Conservation (phyloP, 2,113 vertebrate species). For the Malaclemys terrapin region DNA sequence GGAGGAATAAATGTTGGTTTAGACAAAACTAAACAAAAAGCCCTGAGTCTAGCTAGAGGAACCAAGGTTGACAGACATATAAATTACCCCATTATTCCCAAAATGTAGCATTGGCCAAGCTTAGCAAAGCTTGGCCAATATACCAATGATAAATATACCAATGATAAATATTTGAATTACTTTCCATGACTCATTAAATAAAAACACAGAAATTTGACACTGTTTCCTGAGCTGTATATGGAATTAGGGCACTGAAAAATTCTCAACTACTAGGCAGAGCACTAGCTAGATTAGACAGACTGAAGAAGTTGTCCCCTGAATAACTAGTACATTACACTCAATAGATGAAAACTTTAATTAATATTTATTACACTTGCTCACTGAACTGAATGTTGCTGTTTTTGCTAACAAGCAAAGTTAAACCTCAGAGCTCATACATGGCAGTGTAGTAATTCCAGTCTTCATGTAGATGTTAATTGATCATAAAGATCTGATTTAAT, state of each 20-base stretch:
- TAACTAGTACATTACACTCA: not conserved
- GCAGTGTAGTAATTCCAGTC: constrained; percentile 6
- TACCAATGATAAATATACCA: not conserved
- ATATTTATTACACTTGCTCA: not conserved
- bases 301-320: constrained; percentile 5
- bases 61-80: not conserved
- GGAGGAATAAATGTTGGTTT: not conserved
- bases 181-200: not conserved
- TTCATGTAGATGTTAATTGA: constrained; percentile 23
- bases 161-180: not conserved
- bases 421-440: not conserved
- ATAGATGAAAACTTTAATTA: not conserved
- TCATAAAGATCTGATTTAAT: constrained; percentile 14
- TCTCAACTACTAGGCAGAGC: not conserved
- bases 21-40: not conserved
- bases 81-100: not conserved
- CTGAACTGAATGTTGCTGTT: not conserved
- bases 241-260: not conserved
- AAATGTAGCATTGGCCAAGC: not conserved
- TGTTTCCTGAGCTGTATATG: accelerated
- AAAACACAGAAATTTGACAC: not conserved
- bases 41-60: not conserved
- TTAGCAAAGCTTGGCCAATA: too few relatives aligned
- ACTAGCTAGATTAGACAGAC: not conserved
- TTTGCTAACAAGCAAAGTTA: constrained; percentile 11